Conservation (phyloP, 2,797 vertebrate genomes). For the Hephaestus fuliginosus region DNA sequence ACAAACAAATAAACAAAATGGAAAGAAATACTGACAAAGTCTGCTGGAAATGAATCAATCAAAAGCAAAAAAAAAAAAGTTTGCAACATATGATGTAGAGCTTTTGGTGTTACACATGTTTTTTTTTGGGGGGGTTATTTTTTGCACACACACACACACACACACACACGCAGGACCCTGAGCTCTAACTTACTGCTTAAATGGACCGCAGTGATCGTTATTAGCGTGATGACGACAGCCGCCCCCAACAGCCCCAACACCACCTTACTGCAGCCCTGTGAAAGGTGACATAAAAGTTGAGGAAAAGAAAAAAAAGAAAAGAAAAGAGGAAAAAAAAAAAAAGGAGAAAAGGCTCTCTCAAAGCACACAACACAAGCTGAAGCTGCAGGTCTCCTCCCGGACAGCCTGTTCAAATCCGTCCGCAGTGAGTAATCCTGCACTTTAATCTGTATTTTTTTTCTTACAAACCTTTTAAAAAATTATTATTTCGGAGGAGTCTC, state of each 20-base stretch:
- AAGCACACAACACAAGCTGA: slow-evolving; percentile 5
- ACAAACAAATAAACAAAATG: not conserved
- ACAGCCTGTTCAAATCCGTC: not conserved
- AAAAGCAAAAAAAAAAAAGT: not conserved
- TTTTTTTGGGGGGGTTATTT: not conserved
- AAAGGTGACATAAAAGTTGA: slow-evolving; percentile 60
- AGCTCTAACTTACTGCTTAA: slow-evolving; percentile 81
- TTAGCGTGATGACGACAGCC: slow-evolving; percentile 84
- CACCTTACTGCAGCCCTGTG: slow-evolving; percentile 83
- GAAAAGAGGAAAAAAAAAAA: no score
- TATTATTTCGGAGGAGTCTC: no score
- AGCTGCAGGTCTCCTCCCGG: not conserved
- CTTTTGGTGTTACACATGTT: not conserved
- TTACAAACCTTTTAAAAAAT: no score
- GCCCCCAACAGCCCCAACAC: slow-evolving; percentile 76
- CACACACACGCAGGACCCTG: not conserved
- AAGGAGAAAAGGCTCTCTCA: not conserved
- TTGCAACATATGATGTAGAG: not conserved
- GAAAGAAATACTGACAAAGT: no score
- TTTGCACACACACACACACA: not conserved
- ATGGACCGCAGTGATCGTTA: slow-evolving; percentile 84
- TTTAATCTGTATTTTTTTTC: not conserved
- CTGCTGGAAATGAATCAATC: not conserved
- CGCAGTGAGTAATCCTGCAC: not conserved
- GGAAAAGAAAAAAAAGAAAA: slow-evolving; percentile 4